These are phyloP conservation scores for Campoletis raptor DNA, from an alignment of 2,888 invertebrate species.

Conservation along the genomic window DNA sequence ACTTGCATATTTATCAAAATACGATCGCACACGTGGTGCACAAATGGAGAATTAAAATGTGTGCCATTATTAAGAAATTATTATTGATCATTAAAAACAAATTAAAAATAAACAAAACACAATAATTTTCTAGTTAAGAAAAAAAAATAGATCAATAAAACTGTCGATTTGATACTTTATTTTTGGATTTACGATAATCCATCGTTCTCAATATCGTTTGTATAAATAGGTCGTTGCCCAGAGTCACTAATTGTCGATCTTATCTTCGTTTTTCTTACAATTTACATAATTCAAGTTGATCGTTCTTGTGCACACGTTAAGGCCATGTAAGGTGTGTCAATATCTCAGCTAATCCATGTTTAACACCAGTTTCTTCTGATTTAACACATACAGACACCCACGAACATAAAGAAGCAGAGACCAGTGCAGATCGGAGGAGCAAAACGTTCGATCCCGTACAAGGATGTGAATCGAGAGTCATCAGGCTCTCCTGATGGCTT, in stretches of 20 bases:
- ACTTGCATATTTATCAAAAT: conserved; percentile 76
- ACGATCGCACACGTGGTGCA: conserved; percentile 72
- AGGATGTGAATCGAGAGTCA: conserved; percentile 32
- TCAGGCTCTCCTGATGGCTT: conserved; percentile 24
- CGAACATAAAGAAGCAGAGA: neutral
- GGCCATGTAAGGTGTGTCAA: conserved; percentile 48
- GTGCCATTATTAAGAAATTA: too few species aligned
- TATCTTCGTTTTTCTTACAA: conserved; percentile 25
- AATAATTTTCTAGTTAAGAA: neutral
- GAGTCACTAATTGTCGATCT: conserved; percentile 41
- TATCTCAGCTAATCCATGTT: conserved; percentile 62
- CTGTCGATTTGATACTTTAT: neutral
- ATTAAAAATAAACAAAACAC: neutral
- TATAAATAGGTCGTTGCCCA: conserved; percentile 24
- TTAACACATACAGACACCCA: conserved; percentile 16
- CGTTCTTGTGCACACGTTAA: conserved; percentile 9
- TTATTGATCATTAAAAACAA: too few species aligned
- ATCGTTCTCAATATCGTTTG: neutral
- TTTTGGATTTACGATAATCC: neutral
- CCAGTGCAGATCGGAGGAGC: neutral
- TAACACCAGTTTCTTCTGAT: conserved; percentile 60
- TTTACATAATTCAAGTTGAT: conserved; percentile 54
- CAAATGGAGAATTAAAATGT: neutral
- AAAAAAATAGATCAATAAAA: neutral
- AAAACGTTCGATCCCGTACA: conserved; percentile 40